Evolutionary conservation across 1,140 invertebrate genomes (phyloP), one percentile per base, ranked within the genome.

Genomic region (Lepidurus packardi): DNA sequence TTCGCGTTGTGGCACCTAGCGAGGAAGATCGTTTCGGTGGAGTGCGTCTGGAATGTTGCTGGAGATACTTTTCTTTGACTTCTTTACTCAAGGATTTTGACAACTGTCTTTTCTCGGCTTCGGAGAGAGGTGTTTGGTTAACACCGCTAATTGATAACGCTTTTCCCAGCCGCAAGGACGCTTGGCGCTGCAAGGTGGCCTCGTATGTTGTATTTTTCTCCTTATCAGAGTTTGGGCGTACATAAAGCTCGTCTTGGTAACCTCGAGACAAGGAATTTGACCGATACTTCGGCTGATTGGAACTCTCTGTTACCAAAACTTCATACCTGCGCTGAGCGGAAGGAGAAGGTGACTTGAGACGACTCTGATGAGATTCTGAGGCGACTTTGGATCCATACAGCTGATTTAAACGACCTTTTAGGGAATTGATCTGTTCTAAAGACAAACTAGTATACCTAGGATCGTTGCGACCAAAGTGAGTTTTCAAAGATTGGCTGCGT

Each of bases 361-460:
- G 53, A 65, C 3, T 65, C 13, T 13, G 53, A 7, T 7, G 16
- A 1, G 53, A 65, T 9, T 65, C 53, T 0, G 21, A 21, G 53
- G 16, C 53, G 21, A 65, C 53, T 21, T 65, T 65, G 21, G 53
- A 65, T 21, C 85, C 25, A 80, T 94, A 95, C 73, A 95, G 94
- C 81, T 94, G 92, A 80, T 91, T 92, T 7, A 95, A 83, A 82
- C 94, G 93, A 82, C 89, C 90, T 84, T 93, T 94, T 44, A 95
- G 86, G 34, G 90, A 91, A 82, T 90, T 92, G 0, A 95, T 91
- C 85, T 95, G 93, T 81, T 95, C 93, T 84, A 92, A 90, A 1
- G 93, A 93, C 73, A 95, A 85, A 82, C 93, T 94, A 82, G 92
- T 94, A 88, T 93, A 94, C 74, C 80, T 78, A n/a, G 80, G 42